phyloP scores from a whole-genome alignment of 1,140 invertebrate genomes.

The Condylostylus longicornis region DNA sequence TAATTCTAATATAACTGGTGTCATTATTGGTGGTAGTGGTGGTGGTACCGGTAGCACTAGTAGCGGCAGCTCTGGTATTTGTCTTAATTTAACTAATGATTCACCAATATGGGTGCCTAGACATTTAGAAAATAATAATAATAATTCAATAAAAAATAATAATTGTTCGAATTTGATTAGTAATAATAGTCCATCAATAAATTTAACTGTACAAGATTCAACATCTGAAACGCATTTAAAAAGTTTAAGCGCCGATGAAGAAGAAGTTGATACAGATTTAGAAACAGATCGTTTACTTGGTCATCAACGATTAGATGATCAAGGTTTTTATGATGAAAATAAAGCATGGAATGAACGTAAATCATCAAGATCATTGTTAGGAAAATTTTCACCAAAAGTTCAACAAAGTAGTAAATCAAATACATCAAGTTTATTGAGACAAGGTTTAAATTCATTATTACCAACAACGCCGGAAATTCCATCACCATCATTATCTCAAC shows the following conservation, averaged over 20 bases:
- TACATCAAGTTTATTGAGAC: slow-evolving; percentile 8
- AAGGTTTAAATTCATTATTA: slow-evolving; percentile 27
- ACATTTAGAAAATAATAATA: slow-evolving; percentile 15
- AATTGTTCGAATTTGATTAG: not conserved
- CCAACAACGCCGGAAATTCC: slow-evolving; percentile 25
- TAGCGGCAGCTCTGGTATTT: not conserved
- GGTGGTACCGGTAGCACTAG: too few relatives aligned
- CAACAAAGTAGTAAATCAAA: slow-evolving; percentile 20
- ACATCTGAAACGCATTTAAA: slow-evolving; percentile 25
- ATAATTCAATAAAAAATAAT: too few relatives aligned
- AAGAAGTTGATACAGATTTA: slow-evolving; percentile 74
- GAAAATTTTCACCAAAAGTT: slow-evolving; percentile 29
- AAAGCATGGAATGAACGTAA: slow-evolving; percentile 32
- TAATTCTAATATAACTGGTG: too few relatives aligned
- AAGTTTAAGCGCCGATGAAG: slow-evolving; percentile 34
- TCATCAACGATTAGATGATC: slow-evolving; percentile 76
- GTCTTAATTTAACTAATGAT: too few relatives aligned
- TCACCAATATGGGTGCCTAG: slow-evolving; percentile 28
- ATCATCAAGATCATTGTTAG: slow-evolving; percentile 19
- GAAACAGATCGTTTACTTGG: slow-evolving; percentile 80
- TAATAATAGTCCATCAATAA: too few relatives aligned
- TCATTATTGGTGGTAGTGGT: too few relatives aligned
- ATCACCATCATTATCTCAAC: slow-evolving; percentile 17
- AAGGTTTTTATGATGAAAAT: slow-evolving; percentile 81
- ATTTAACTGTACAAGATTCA: slow-evolving; percentile 19